phyloP scores from a whole-genome alignment of 2,888 invertebrate genomes.

The Atherix ibis region DNA sequence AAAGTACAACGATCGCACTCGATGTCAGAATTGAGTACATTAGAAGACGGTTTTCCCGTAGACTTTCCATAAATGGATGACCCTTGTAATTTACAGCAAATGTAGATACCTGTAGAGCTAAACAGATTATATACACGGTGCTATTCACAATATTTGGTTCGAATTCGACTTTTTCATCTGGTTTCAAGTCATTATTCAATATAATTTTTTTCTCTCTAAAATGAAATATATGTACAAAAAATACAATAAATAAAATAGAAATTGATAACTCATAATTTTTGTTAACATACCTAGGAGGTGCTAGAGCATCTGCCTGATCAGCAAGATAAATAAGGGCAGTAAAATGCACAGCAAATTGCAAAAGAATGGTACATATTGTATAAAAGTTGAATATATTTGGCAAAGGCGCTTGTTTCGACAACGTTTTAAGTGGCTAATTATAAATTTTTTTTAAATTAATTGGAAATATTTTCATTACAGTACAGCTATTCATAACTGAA shows the following conservation, averaged over 20 bases:
- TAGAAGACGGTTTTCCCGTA: slow-evolving; percentile 80
- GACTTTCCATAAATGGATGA: slow-evolving; percentile 96
- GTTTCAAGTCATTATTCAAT: slow-evolving; percentile 40
- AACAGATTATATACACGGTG: slow-evolving; percentile 95
- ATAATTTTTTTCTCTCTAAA: slow-evolving; percentile 41
- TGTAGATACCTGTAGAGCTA: slow-evolving; percentile 93
- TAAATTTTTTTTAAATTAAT: background rate
- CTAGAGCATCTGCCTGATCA: slow-evolving; percentile 54
- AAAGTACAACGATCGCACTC: slow-evolving; percentile 60
- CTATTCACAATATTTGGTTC: slow-evolving; percentile 91
- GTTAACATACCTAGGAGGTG: slow-evolving; percentile 48
- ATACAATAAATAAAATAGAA: background rate
- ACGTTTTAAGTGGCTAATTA: slow-evolving; percentile 65
- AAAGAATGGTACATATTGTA: slow-evolving; percentile 84
- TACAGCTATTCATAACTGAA: slow-evolving; percentile 5
- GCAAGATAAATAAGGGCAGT: slow-evolving; percentile 78
- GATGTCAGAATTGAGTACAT: slow-evolving; percentile 80
- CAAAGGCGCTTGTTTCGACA: slow-evolving; percentile 87
- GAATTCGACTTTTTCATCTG: slow-evolving; percentile 70
- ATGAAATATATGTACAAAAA: background rate
- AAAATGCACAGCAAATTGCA: slow-evolving; percentile 94
- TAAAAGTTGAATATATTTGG: slow-evolving; percentile 98
- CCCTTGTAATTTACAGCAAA: slow-evolving; percentile 99
- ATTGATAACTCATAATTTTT: slow-evolving; percentile 1
- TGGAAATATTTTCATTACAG: background rate